A percentile compares a stretch with the other conserved stretches of the same genome.
Conservation (phyloP, 2,797 vertebrate species). For the Helarctos malayanus region DNA sequence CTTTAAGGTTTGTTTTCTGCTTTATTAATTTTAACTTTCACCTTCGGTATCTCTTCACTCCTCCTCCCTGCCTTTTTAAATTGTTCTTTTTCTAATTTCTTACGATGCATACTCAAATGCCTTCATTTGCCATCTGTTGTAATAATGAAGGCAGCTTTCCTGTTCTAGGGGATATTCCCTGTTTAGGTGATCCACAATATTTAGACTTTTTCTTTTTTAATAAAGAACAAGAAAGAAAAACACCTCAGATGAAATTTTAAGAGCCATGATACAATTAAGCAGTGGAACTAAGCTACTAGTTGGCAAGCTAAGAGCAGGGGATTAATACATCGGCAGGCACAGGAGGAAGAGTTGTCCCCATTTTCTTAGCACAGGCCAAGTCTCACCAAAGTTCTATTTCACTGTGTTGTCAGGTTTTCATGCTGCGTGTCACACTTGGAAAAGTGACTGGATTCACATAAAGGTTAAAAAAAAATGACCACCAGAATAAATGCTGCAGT, state of each 20-base stretch:
- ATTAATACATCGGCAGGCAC: background rate
- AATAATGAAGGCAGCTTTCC: background rate
- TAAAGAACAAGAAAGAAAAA: constrained; percentile 26
- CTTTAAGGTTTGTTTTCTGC: background rate
- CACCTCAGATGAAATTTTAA: background rate
- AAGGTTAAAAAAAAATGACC: background rate
- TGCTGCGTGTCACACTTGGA: background rate
- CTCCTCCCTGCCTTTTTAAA: background rate
- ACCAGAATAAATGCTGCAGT: background rate
- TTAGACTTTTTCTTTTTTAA: background rate
- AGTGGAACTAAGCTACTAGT: background rate
- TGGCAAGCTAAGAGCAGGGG: background rate
- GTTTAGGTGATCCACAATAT: background rate
- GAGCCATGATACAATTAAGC: background rate
- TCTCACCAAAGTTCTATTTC: background rate
- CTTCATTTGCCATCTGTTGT: background rate
- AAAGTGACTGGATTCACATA: background rate
- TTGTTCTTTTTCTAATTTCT: background rate
- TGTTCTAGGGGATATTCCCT: background rate
- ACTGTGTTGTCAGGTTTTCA: background rate
- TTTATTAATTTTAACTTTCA: background rate
- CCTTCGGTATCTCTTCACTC: background rate
- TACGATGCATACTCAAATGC: background rate
- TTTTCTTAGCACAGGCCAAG: background rate
- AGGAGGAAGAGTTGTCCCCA: background rate